phyloP scores from a whole-genome alignment of 2,888 invertebrate genomes.

The Taphrorychus bicolor region DNA sequence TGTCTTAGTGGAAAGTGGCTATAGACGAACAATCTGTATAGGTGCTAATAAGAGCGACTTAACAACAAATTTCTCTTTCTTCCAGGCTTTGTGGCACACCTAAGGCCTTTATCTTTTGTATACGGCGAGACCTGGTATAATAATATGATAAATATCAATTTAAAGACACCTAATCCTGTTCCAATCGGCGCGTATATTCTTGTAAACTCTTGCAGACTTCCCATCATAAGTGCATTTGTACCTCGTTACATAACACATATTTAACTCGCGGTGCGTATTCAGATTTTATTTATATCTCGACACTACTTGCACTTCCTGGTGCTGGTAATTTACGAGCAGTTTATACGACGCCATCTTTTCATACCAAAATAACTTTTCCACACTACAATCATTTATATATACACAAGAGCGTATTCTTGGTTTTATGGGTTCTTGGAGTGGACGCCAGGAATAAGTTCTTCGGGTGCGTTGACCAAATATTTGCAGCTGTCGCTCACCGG shows the following conservation, averaged over 20 bases:
- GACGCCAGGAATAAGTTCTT: background rate
- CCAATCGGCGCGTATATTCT: background rate
- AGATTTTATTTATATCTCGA: constrained; percentile 21
- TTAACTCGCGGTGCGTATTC: constrained; percentile 5
- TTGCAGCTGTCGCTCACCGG: no score
- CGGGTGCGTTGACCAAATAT: background rate
- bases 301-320: constrained; percentile 29
- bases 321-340: constrained; percentile 28
- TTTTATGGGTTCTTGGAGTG: background rate
- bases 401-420: background rate
- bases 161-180: background rate
- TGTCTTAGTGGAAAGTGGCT: constrained; percentile 10
- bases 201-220: background rate
- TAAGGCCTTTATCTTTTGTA: constrained; percentile 3
- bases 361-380: background rate
- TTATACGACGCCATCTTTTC: constrained; percentile 22
- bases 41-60: constrained; percentile 17
- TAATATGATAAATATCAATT: background rate
- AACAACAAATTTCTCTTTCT: constrained; percentile 29
- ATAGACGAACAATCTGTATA: constrained; percentile 20
- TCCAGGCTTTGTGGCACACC: constrained; percentile 7
- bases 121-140: background rate
- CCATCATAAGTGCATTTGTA: background rate
- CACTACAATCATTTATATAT: background rate
- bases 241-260: background rate